Evolutionary conservation across 2,113 vertebrate species (phyloP), one percentile per base, ranked within the genome.

Genomic region (Oreochromis spilurus): DNA sequence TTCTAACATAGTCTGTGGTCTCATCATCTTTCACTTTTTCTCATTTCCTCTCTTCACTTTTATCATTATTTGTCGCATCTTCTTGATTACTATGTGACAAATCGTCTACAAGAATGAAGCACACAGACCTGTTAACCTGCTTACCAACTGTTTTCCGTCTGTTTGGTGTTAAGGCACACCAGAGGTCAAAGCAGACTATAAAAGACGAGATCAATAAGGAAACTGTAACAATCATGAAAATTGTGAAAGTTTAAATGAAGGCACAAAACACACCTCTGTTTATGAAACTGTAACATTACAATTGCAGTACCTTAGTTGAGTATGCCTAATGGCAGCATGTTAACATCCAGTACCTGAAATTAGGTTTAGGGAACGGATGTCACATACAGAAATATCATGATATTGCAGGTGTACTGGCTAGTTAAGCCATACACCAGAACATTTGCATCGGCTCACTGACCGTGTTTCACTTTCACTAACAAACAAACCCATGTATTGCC

Each of bases 301-400:
- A 31, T 31, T 58, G 5, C 14, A 3, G 57, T 58, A 58, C 2
- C 14, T 58, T 58, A 17, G 0, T 58, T 58, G 57, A 29, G 26
- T 58, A 58, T 29, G 2, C 26, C 26, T 31, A 60, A 60, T 60
- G 26, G 26, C 14, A 31, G 57, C 14, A 60, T 60, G 57, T 60
- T 60, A 60, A 1, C 4, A 60, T 60, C 26, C 4, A 0, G 13
- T 60, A 17, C 26, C 24, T 60, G 13, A 60, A 60, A 31, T 60
- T 16, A 58, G 0, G 7, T 31, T 9, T 60, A 60, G 54, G 13
- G 24, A 29, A 57, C 2, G 0, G 54, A 5, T 57, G 24, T 29
- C 54, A 57, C 7, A 29, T 57, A 57, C 24, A 57, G 24, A 14
- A 57, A 29, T 57, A 57, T 57, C 4, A 57, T 57, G 54, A 57